Evolutionary conservation across 2,888 invertebrate species (phyloP).

Genomic region (Catocala nupta): DNA sequence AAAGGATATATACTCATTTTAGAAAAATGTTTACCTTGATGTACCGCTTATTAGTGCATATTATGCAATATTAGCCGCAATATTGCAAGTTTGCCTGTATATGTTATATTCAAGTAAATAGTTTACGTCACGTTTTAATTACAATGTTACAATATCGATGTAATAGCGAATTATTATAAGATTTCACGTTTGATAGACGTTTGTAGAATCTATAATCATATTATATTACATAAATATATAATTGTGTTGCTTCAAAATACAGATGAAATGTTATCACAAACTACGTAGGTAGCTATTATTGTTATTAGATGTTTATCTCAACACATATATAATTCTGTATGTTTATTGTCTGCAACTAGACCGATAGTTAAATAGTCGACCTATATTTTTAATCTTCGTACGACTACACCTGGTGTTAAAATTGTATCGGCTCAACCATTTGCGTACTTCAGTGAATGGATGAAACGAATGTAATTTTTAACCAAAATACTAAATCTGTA

Average conservation of each 20-base stretch:
- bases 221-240: neutral
- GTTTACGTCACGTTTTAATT: conserved; percentile 15
- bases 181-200: conserved; percentile 23
- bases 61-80: conserved; percentile 21
- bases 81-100: neutral
- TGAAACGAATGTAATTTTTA: neutral
- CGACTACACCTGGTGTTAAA: neutral
- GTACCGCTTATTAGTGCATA: conserved; percentile 24
- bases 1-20: conserved; percentile 20
- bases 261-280: conserved; percentile 3
- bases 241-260: conserved; percentile 1
- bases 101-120: conserved; percentile 13
- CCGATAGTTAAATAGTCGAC: neutral
- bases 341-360: conserved; percentile 5
- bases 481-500: too few relatives aligned
- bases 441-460: neutral
- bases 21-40: conserved; percentile 18
- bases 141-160: conserved; percentile 20
- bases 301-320: conserved; percentile 7
- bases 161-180: conserved; percentile 28
- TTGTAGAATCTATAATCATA: conserved; percentile 14
- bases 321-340: conserved; percentile 1
- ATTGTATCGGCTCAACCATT: neutral
- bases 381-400: neutral
- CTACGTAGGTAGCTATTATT: neutral